phyloP scores from a whole-genome alignment of 2,113 vertebrate genomes.

The Pelusios castaneus region DNA sequence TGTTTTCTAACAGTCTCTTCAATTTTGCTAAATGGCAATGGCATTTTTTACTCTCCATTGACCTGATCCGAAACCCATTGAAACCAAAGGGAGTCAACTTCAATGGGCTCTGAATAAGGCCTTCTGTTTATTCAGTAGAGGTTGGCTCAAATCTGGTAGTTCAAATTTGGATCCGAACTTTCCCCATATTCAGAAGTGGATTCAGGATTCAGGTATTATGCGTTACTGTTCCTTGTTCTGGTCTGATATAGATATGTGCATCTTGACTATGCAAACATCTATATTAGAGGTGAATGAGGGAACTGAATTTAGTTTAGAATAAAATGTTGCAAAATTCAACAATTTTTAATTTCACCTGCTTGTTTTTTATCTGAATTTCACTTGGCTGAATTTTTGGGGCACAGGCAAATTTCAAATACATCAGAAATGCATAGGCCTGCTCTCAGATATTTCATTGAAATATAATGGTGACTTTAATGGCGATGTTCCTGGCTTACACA shows the following conservation, averaged over 20 bases:
- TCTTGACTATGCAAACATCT: neutral
- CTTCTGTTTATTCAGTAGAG: neutral
- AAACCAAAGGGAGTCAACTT: neutral
- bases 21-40: neutral
- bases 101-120: neutral
- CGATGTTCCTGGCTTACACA: neutral
- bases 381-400: neutral
- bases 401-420: neutral
- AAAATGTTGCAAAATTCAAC: neutral
- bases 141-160: neutral
- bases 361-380: neutral
- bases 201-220: neutral
- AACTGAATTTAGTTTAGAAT: neutral
- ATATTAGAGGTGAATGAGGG: rapidly evolving
- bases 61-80: neutral
- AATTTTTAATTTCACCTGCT: neutral
- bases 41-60: neutral
- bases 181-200: neutral
- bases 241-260: rapidly evolving
- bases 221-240: neutral
- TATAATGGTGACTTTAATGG: neutral
- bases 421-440: neutral
- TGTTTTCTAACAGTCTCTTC: neutral
- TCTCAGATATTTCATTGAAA: neutral
- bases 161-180: neutral